These are phyloP conservation scores for Zoanthus sansibaricus DNA, from an alignment of 92 coral and sea anemone genomes.

Conservation along the genomic window DNA sequence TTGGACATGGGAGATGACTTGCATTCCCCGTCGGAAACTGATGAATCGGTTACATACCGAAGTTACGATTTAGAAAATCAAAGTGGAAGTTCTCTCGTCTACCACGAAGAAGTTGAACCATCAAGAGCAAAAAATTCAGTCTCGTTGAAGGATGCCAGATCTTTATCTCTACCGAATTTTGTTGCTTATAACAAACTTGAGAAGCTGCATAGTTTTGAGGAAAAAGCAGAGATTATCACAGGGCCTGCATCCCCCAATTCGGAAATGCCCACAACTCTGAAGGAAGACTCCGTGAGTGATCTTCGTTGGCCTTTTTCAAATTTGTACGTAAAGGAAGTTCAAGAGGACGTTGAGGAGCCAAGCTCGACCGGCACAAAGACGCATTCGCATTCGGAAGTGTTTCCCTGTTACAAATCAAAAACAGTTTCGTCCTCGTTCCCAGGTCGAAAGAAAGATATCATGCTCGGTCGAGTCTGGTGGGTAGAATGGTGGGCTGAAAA, in stretches of 20 bases:
- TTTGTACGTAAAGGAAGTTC: conserved; percentile 78
- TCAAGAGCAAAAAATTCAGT: background rate
- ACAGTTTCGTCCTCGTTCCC: conserved; percentile 70
- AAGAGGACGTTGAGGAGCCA: conserved; percentile 39
- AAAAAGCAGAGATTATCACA: conserved; percentile 5
- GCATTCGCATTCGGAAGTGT: conserved; percentile 12
- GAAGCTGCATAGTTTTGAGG: conserved; percentile 27
- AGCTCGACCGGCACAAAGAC: background rate
- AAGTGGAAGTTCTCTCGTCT: conserved; percentile 9
- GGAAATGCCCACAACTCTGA: conserved; percentile 34
- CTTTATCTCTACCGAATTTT: conserved; percentile 8
- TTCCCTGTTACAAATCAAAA: conserved; percentile 69
- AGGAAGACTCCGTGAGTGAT: conserved; percentile 55
- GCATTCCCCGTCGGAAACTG: conserved; percentile 11
- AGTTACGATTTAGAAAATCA: conserved; percentile 19
- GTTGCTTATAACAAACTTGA: background rate
- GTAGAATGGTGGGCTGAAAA: conserved; percentile 91
- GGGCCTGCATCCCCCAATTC: background rate
- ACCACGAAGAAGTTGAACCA: background rate
- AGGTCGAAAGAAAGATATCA: conserved; percentile 79
- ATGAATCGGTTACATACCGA: conserved; percentile 6
- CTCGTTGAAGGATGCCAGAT: background rate
- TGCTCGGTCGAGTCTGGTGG: conserved; percentile 93
- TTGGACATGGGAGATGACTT: background rate
- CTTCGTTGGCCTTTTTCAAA: conserved; percentile 87